Base-by-base conservation (phyloP, 1,140 invertebrate genomes). In the Carcinoscorpius rotundicauda region DNA sequence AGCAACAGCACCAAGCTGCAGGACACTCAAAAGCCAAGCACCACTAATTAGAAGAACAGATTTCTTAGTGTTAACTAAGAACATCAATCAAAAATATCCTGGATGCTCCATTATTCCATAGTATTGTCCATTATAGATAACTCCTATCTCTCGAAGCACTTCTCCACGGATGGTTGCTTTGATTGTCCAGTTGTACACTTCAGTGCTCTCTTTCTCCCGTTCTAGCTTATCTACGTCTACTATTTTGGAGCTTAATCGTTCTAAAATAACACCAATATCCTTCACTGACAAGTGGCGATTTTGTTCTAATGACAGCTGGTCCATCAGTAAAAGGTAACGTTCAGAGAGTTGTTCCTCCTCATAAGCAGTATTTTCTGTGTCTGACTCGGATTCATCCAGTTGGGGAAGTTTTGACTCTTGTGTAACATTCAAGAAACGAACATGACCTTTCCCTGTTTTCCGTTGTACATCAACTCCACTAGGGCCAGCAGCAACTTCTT, bases 81-180 rank as follows among this genome's bases (percentile, higher is more conserved):
- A 29, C 29, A 29, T 29, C 29, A 29, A 29, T 71, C 68, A 73
- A 66, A 73, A 73, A 77, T 93, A 93, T 49, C 89, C 89, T 52
- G 91, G 91, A 78, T 93, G 91, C 78, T 95, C 91, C 70, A 89
- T 91, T 72, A 95, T 93, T 64, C 89, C 89, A 78, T 95, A 94
- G 79, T 93, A 96, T 78, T 92, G 93, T 55, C 91, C 91, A 80
- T 94, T 93, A 78, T 96, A 96, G 73, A 95, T 90, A 64, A 96
- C 88, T 57, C 92, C 92, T 58, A 94, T 81, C 78, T 95, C 91
- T 60, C 89, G 81, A 66, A 94, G 78, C 69, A 90, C 87, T 75
- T 93, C 90, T 58, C 91, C 91, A 58, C 89, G 81, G 56, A 95
- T 93, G 69, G 91, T 90, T 59, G 92, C 91, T 78, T 90, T 91